Conservation (phyloP, 2,888 invertebrate species). For the Agrenia bidenticulata region DNA sequence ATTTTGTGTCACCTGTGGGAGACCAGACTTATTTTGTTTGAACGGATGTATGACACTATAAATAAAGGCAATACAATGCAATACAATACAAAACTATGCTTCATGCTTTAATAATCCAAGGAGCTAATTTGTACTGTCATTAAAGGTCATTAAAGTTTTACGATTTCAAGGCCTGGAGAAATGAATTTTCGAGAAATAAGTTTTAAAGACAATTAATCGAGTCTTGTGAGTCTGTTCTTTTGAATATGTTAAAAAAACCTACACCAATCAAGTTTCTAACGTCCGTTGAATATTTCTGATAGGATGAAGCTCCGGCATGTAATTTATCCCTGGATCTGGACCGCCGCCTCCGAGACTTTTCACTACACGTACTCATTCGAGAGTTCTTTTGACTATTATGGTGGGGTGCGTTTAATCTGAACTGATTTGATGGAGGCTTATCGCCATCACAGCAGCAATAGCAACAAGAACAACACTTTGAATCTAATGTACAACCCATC, state of each 20-base stretch:
- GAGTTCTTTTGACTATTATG: slow-evolving; percentile 19
- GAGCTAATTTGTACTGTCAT: neutral
- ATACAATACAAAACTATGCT: no score
- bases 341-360: slow-evolving; percentile 42
- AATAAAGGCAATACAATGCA: no score
- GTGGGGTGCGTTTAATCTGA: slow-evolving; percentile 5
- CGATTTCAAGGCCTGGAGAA: neutral
- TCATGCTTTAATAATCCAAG: no score
- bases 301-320: slow-evolving; percentile 17
- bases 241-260: neutral
- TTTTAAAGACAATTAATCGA: neutral
- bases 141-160: no score
- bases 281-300: slow-evolving; percentile 12
- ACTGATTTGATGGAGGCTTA: slow-evolving; percentile 9
- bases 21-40: no score
- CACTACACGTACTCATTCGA: slow-evolving; percentile 22
- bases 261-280: slow-evolving; percentile 16
- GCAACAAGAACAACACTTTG: slow-evolving; percentile 47
- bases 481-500: slow-evolving; percentile 20
- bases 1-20: no score
- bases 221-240: neutral
- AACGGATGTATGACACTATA: no score
- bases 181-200: neutral
- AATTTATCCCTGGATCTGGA: slow-evolving; percentile 49
- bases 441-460: slow-evolving; percentile 48